Evolutionary conservation across 2,888 invertebrate species (phyloP), one percentile per base, ranked within the genome.

Genomic region (Drosophila siamana): DNA sequence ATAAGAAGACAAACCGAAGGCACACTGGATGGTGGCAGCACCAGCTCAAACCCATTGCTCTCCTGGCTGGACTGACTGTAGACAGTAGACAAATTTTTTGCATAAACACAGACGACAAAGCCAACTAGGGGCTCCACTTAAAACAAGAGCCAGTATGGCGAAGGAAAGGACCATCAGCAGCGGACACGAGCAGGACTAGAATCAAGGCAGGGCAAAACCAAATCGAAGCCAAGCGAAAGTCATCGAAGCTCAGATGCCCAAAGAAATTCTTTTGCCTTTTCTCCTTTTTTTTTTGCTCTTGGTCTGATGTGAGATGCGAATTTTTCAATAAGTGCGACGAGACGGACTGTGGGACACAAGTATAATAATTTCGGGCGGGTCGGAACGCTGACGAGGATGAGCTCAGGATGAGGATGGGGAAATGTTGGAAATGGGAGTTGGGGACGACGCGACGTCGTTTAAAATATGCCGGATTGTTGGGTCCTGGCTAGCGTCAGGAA

Each of bases 61-160:
- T n/a, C n/a, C n/a, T n/a, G n/a, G n/a, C 19, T 19, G 19, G 19
- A 19, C 19, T 3, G 74, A 63, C 63, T 33, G 78, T 63, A 84
- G 85, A 86, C 84, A 62, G 82, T 65, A 86, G 86, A 86, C 86
- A 83, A 88, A 82, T 89, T 89, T 86, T 89, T 89, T 89, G 88
- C 89, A 86, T 86, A 86, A 89, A 86, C 80, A 86, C 74, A 86
- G 84, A 86, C 85, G 83, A 88, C 84, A 84, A 84, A 88, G 87
- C 82, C 88, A 88, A 86, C 87, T 84, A 87, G 66, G 52, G 67
- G 74, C 76, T 86, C 85, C 88, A 78, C 87, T 86, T 85, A 81
- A 86, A 84, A 88, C 84, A 88, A 84, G 76, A 76, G 80, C 68
- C 70, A 59, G 44, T 11, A 26, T n/a, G n/a, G n/a, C 40, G 19